Base-by-base conservation (phyloP, 2,797 vertebrate species). In the Sciaenops ocellatus region DNA sequence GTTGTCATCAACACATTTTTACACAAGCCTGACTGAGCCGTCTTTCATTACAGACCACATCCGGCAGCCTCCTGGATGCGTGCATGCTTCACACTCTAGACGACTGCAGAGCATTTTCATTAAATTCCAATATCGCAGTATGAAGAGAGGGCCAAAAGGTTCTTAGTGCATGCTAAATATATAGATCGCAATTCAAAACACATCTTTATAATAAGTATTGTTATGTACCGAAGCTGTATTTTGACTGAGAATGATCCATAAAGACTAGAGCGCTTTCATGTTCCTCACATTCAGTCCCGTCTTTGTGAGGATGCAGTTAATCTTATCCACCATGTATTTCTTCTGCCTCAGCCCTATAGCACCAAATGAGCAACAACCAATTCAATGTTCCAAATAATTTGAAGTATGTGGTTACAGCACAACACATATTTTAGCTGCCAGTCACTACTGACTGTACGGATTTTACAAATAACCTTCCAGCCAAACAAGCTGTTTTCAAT, bases 401-500 rank as follows among this genome's bases (percentile, higher is more conserved):
- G 0, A 62, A 64, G 65, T 73, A 44, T 51, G 52, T 62, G 24
- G 9, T 60, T 46, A 63, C 47, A 76, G 66, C 13, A 22, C 44
- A 51, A 13, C 3, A 38, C 24, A 55, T 54, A 20, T 54, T 75
- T 86, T 54, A 60, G 60, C 52, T 76, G 73, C 59, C 65, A 72
- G 24, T 82, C 69, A 64, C 52, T 13, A 24, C 68, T 44, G 41
- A 24, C 34, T 57, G 56, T 81, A 75, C 65, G 69, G 24, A 65
- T 75, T 88, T 76, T 30, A 69, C 65, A 79, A 73, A 67, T 71
- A 60, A 65, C 71, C 73, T 76, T 74, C 38, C 28, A 83, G 65
- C 76, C 62, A 84, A 78, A 84, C 73, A 85, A 80, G 69, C 78
- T 82, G 85, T 83, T 87, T 83, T 78, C 65, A 78, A 68, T 89